A percentile compares a stretch with the other conserved stretches of the same genome.
These are phyloP conservation scores for Terrapene triunguis DNA, from an alignment of 2,113 vertebrate species.

Conservation along the genomic window DNA sequence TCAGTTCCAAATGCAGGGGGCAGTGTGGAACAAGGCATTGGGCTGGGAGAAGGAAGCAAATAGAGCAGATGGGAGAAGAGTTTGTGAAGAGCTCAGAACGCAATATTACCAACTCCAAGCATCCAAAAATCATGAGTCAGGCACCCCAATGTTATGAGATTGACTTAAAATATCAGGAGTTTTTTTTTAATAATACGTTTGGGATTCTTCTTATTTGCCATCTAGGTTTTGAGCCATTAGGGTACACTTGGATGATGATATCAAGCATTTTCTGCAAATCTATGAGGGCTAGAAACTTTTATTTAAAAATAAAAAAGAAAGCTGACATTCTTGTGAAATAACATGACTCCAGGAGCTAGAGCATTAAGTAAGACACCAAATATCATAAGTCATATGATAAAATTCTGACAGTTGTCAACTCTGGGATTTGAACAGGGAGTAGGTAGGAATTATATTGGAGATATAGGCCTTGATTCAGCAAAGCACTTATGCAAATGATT, in stretches of 20 bases:
- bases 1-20: background rate
- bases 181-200: background rate
- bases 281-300: background rate
- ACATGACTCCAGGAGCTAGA: background rate
- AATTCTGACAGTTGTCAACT: background rate
- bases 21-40: background rate
- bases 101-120: background rate
- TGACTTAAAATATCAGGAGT: background rate
- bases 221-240: background rate
- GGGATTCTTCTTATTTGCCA: background rate
- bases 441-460: background rate
- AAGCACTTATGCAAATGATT: background rate
- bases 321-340: background rate
- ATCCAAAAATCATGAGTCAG: background rate
- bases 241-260: background rate
- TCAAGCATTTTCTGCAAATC: background rate
- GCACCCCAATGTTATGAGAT: background rate
- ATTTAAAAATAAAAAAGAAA: background rate
- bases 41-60: background rate
- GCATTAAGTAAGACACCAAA: background rate
- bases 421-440: background rate
- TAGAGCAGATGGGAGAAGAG: background rate
- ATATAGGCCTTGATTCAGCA: background rate
- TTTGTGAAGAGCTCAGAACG: background rate
- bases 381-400: rapidly evolving